A percentile compares a stretch with the other conserved stretches of the same genome.
Conservation (phyloP, 2,888 invertebrate genomes). For the Sinopyrophorus schimmeli region DNA sequence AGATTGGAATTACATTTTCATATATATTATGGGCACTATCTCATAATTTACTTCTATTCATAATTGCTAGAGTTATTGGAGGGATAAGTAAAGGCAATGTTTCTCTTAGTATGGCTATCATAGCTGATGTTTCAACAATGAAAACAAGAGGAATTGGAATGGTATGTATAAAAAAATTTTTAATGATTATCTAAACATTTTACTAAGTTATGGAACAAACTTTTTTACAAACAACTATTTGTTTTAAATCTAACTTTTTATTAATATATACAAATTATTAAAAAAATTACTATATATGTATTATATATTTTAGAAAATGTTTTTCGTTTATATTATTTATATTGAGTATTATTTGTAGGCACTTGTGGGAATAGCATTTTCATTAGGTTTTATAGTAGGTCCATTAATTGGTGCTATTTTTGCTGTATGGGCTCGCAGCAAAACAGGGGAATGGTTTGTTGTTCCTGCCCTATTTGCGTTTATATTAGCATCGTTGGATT, state of each 20-base stretch:
- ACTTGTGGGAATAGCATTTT: constrained; percentile 95
- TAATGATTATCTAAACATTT: too few relatives aligned
- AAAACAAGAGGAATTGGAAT: constrained; percentile 90
- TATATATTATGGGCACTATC: constrained; percentile 91
- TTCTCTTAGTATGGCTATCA: constrained; percentile 91
- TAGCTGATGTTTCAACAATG: constrained; percentile 86
- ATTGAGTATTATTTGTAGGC: constrained; percentile 65
- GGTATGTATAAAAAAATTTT: too few relatives aligned
- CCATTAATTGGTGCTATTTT: constrained; percentile 93
- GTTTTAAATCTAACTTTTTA: too few relatives aligned
- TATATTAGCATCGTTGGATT: constrained; percentile 73
- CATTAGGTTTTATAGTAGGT: constrained; percentile 95
- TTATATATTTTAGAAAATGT: too few relatives aligned
- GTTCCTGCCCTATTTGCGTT: constrained; percentile 80
- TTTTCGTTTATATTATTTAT: constrained; percentile 24
- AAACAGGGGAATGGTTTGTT: constrained; percentile 74
- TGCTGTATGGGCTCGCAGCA: constrained; percentile 68
- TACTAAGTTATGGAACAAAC: too few relatives aligned
- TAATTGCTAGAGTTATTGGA: constrained; percentile 88
- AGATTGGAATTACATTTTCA: constrained; percentile 84
- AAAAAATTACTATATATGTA: too few relatives aligned
- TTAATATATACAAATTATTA: too few relatives aligned
- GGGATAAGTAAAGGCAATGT: constrained; percentile 97
- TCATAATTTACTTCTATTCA: constrained; percentile 85
- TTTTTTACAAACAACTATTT: too few relatives aligned